These are phyloP conservation scores for Drepanosiphum platanoidis DNA, from an alignment of 2,888 invertebrate genomes.

Conservation along the genomic window DNA sequence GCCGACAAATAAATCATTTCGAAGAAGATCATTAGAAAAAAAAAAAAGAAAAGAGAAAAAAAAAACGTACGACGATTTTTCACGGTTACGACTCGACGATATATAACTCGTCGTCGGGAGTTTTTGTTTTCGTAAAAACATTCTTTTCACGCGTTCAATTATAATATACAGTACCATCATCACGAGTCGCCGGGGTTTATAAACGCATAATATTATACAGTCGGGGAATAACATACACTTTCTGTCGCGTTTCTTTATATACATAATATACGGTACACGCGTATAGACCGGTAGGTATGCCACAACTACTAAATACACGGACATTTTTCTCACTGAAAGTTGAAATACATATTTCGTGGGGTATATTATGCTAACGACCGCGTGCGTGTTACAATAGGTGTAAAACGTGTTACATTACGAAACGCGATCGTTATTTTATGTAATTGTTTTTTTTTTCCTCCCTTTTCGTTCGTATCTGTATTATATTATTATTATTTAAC, in stretches of 20 bases:
- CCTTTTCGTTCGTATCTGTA: background rate
- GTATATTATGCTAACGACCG: slow-evolving; percentile 19
- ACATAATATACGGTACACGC: background rate
- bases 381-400: slow-evolving; percentile 8
- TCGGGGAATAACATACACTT: no score
- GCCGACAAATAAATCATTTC: slow-evolving; percentile 36
- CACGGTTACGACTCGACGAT: background rate
- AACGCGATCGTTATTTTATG: slow-evolving; percentile 36
- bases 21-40: background rate
- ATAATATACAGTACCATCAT: background rate
- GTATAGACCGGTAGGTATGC: background rate
- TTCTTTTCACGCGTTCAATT: slow-evolving; percentile 19
- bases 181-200: background rate
- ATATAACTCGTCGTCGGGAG: background rate
- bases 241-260: background rate
- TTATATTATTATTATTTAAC: slow-evolving; percentile 35
- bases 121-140: slow-evolving; percentile 10
- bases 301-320: background rate
- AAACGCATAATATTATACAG: background rate
- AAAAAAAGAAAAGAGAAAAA: background rate
- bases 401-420: slow-evolving; percentile 14
- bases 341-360: slow-evolving; percentile 12
- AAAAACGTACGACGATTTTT: slow-evolving; percentile 29
- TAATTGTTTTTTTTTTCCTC: slow-evolving; percentile 27
- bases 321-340: background rate